Base-by-base conservation (phyloP, 2,113 vertebrate genomes). In the Paramormyrops kingsleyae region DNA sequence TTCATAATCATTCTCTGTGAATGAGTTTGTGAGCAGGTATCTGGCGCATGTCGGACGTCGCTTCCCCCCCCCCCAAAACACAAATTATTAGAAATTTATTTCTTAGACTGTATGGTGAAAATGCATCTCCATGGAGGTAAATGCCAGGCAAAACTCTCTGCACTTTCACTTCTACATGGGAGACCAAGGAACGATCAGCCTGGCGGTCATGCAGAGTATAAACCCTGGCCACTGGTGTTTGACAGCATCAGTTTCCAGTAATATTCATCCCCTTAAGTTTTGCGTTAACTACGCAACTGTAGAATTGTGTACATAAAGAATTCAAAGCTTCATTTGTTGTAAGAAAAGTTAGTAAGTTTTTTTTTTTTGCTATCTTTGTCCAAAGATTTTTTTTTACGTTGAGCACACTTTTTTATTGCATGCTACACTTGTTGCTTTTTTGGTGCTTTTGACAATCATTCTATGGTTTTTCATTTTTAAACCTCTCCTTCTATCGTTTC, bases 381-480 rank as follows among this genome's bases (percentile, higher is more conserved):
- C 93, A 93, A 93, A 93, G 93, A 92, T 87, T 24, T 87, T 80
- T 47, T 50, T 77, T 15, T 80, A 31, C 88, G 31, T 27, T 87
- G 31, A 47, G 74, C 56, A 85, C 39, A 88, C 50, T 91, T n/a
- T 52, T 46, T 90, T 47, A 66, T 87, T 86, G 44, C 24, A 70
- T 62, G 50, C 50, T 89, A 87, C 46, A 10, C 42, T 88, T 88
- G 27, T 88, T 90, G 7, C 15, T 87, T 88, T 17, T 87, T 83
- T 88, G 4, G 52, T 92, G 93, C 93, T 90, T 94, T 84, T 90
- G 92, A 93, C 92, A 93, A 93, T 93, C 92, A 87, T 86, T 70
- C 46, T 89, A 10, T 80, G n/a, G 6, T 89, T n/a, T 88, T 80
- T 90, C 17, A 77, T 21, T 88, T 53, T 49, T 2, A 52, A 27